A percentile compares a stretch with the other conserved stretches of the same genome.
These are phyloP conservation scores for Caenorhabditis briggsae DNA, from an alignment of 1,140 invertebrate species.

Conservation along the genomic window DNA sequence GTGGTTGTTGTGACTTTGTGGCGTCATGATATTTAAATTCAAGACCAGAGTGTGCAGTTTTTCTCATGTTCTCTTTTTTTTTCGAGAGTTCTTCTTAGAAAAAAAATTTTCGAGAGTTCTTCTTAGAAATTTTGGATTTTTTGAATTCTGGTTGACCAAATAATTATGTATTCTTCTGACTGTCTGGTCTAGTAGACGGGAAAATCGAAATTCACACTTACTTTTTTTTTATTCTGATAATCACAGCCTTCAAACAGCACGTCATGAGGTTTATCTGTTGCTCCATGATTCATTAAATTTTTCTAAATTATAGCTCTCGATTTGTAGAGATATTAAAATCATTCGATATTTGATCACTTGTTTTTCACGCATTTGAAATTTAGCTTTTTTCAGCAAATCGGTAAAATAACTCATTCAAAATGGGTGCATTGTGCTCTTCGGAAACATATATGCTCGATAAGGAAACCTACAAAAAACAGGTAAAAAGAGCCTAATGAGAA, in stretches of 20 bases:
- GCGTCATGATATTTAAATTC: background rate
- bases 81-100: background rate
- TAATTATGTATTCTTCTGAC: conserved; percentile 4
- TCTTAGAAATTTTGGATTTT: background rate
- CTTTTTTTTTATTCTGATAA: too few species aligned
- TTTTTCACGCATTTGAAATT: too few species aligned
- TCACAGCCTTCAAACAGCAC: too few species aligned
- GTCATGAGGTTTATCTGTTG: too few species aligned
- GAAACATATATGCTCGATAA: conserved; percentile 47
- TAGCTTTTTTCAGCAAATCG: background rate
- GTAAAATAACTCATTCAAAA: background rate
- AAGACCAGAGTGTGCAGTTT: background rate
- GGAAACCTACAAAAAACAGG: conserved; percentile 37
- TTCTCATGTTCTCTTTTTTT: background rate
- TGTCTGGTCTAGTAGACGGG: background rate
- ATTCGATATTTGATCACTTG: too few species aligned
- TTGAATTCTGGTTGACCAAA: background rate
- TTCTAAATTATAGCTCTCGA: too few species aligned
- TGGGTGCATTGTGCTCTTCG: conserved; percentile 37
- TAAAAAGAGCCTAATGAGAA: background rate
- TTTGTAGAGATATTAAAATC: too few species aligned
- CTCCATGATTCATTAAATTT: too few species aligned
- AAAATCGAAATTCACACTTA: background rate
- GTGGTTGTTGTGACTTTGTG: background rate
- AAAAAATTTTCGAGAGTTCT: background rate